phyloP scores from a whole-genome alignment of 2,888 invertebrate species.

The Conomelus anceps region DNA sequence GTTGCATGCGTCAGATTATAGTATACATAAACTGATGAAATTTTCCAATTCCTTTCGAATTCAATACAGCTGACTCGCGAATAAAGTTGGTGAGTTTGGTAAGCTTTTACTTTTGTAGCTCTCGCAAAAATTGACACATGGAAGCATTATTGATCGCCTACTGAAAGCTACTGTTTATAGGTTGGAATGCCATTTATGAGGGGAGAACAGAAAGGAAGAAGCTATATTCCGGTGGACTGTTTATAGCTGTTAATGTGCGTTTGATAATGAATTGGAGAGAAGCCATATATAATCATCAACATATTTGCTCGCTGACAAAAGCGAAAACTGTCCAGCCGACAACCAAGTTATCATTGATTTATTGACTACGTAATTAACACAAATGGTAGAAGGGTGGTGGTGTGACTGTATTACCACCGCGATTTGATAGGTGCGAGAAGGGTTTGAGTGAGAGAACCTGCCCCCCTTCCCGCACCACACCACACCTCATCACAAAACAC shows the following conservation, averaged over 20 bases:
- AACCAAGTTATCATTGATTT: neutral
- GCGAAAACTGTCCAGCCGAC: neutral
- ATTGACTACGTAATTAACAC: neutral
- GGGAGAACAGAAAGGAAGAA: neutral
- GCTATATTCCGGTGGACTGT: neutral
- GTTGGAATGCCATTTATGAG: neutral
- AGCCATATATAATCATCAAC: neutral
- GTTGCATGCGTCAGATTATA: too few species aligned
- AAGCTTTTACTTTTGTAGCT: neutral
- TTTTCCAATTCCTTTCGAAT: too few species aligned
- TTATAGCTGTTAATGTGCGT: neutral
- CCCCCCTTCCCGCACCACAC: neutral
- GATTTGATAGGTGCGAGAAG: neutral
- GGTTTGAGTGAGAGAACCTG: neutral
- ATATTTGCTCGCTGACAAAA: neutral
- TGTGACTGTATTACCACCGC: neutral
- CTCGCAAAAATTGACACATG: neutral
- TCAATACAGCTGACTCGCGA: too few species aligned
- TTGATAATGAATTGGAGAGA: neutral
- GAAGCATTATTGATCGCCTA: neutral
- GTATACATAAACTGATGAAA: too few species aligned
- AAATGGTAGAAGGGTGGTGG: neutral
- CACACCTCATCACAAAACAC: too few species aligned
- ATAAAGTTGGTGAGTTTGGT: neutral
- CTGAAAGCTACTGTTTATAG: neutral